These are phyloP conservation scores for Ageneiosus marmoratus DNA, from an alignment of 2,113 vertebrate species.

Conservation along the genomic window DNA sequence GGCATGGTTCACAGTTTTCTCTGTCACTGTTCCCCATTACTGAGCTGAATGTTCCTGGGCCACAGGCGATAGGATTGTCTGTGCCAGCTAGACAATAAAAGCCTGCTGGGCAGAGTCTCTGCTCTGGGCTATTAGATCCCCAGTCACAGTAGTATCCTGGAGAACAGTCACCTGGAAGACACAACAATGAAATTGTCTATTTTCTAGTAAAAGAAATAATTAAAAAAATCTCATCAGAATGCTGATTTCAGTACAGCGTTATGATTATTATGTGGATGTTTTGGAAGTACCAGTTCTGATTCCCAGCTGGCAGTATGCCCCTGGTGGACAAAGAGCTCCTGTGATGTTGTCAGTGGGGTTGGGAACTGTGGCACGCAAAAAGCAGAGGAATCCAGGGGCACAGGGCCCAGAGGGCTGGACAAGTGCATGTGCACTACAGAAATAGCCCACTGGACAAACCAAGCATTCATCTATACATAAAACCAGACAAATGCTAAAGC, in stretches of 20 bases:
- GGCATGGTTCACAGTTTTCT: constrained; percentile 52
- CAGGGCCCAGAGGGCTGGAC: constrained; percentile 74
- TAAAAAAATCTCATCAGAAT: neutral
- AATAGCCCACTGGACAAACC: constrained; percentile 70
- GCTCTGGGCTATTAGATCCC: constrained; percentile 71
- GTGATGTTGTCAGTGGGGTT: constrained; percentile 76
- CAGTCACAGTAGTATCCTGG: constrained; percentile 74
- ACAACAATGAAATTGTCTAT: constrained; percentile 17
- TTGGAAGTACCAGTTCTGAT: constrained; percentile 12
- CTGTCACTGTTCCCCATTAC: constrained; percentile 46
- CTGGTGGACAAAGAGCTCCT: constrained; percentile 73
- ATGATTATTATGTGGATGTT: neutral
- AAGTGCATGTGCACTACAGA: constrained; percentile 76
- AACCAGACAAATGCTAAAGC: constrained; percentile 17
- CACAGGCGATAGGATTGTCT: constrained; percentile 66
- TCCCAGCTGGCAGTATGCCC: constrained; percentile 68
- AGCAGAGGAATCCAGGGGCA: constrained; percentile 73
- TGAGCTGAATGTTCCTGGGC: constrained; percentile 47
- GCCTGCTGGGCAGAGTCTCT: constrained; percentile 70
- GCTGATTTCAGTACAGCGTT: neutral
- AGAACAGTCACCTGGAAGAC: constrained; percentile 68
- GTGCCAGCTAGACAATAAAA: constrained; percentile 85
- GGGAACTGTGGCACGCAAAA: constrained; percentile 66
- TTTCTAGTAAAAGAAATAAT: too few relatives aligned
- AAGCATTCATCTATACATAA: constrained; percentile 72